Evolutionary conservation across 2,113 vertebrate genomes (phyloP).

Genomic region (Tragelaphus imberbis): DNA sequence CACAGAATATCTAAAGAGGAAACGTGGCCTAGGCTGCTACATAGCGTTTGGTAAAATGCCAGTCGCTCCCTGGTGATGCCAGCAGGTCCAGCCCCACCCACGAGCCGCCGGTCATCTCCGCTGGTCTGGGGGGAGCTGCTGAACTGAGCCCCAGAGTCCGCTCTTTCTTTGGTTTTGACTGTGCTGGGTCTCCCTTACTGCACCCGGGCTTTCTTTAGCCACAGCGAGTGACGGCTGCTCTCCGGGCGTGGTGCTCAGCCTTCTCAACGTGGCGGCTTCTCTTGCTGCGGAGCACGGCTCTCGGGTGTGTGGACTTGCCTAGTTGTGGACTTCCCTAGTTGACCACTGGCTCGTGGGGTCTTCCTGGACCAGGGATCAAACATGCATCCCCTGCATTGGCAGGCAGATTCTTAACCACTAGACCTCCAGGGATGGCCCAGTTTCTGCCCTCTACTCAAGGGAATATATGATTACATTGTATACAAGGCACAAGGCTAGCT

Average conservation of each 20-base stretch:
- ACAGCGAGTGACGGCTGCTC: not conserved
- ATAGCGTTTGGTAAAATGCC: not conserved
- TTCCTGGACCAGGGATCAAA: not conserved
- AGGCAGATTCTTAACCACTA: not conserved
- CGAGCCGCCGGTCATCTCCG: rapidly evolving
- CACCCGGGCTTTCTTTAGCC: not conserved
- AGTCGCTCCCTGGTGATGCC: not conserved
- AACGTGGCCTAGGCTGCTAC: rapidly evolving
- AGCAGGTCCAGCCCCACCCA: not conserved
- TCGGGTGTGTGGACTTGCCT: not conserved
- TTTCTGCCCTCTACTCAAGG: not conserved
- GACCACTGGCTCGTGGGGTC: not conserved
- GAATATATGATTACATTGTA: not conserved
- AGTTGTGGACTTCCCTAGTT: not conserved
- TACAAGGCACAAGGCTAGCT: not conserved
- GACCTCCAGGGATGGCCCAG: not conserved
- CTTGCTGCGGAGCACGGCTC: rapidly evolving
- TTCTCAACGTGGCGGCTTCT: rapidly evolving
- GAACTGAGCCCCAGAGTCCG: too few relatives aligned
- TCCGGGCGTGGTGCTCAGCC: not conserved
- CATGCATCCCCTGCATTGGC: rapidly evolving
- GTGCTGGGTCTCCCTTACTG: not conserved
- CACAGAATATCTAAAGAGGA: not conserved
- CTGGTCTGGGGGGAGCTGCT: not conserved
- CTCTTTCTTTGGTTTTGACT: not conserved